Percentiles rank a stretch among this genome's conserved stretches.
phyloP scores from a whole-genome alignment of 2,797 vertebrate genomes.

The Epinephelus awoara region DNA sequence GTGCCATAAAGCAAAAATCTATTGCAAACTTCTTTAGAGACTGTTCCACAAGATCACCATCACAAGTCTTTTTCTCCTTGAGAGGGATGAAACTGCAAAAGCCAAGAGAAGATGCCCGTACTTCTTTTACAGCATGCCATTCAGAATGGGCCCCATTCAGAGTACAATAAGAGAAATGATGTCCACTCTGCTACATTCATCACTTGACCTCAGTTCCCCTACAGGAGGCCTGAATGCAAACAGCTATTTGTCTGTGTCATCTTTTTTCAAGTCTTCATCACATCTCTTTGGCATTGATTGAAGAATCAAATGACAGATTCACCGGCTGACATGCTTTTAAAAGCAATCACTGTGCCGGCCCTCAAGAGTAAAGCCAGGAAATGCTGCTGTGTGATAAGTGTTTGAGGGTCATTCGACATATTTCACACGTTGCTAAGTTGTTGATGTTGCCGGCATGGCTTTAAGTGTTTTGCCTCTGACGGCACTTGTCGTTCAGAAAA shows the following conservation, averaged over 20 bases:
- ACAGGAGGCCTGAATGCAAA: not conserved
- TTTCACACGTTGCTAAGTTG: slow-evolving; percentile 24
- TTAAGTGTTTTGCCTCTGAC: slow-evolving; percentile 26
- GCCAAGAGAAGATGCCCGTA: not conserved
- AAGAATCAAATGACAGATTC: slow-evolving; percentile 4
- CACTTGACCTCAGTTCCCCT: not conserved
- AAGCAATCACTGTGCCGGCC: not conserved
- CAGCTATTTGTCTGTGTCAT: not conserved
- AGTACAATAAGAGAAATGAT: slow-evolving; percentile 10
- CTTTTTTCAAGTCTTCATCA: slow-evolving; percentile 10
- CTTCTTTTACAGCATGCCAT: not conserved
- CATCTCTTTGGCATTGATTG: slow-evolving; percentile 15
- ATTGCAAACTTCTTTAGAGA: not conserved
- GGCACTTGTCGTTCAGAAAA: slow-evolving; percentile 6
- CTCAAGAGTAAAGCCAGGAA: slow-evolving; percentile 8
- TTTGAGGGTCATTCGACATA: slow-evolving; percentile 23
- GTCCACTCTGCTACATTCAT: not conserved
- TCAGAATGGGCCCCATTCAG: slow-evolving; percentile 9
- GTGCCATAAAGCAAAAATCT: slow-evolving; percentile 6
- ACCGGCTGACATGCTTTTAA: slow-evolving; percentile 19
- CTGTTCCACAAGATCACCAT: slow-evolving; percentile 14
- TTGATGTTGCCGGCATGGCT: slow-evolving; percentile 1
- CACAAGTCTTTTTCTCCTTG: not conserved
- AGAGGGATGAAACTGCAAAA: slow-evolving; percentile 11
- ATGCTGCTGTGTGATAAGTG: slow-evolving; percentile 22